Conservation (phyloP, 2,888 invertebrate species). For the Dysmachus trigonus region DNA sequence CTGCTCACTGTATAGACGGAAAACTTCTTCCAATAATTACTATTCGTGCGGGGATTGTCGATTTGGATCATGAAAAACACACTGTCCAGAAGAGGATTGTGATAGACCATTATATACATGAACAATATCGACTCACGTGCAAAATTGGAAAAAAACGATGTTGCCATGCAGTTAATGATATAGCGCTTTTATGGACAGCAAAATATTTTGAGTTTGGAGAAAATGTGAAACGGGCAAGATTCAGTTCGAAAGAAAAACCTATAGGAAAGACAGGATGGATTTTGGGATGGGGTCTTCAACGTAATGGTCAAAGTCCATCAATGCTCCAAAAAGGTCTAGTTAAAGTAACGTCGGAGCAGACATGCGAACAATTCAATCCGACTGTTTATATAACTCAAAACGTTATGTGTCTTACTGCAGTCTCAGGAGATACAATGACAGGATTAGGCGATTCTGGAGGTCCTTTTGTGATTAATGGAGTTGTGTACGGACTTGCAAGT, state of each 20-base stretch:
- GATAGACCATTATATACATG: not conserved
- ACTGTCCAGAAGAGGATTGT: not conserved
- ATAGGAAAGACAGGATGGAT: not conserved
- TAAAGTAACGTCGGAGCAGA: not conserved
- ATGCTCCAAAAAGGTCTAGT: not conserved
- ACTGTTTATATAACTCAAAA: not conserved
- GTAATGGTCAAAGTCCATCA: not conserved
- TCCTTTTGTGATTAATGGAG: not conserved
- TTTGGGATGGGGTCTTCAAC: not conserved
- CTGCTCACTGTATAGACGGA: slow-evolving; percentile 66
- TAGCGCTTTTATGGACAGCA: not conserved
- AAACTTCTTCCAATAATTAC: not conserved
- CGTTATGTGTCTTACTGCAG: not conserved
- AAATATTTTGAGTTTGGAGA: not conserved
- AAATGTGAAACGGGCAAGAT: not conserved
- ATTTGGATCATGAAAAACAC: not conserved
- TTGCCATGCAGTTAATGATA: not conserved
- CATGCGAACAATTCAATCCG: not conserved
- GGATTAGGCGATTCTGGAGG: not conserved
- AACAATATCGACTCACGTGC: not conserved
- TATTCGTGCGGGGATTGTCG: not conserved
- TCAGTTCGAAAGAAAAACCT: not conserved
- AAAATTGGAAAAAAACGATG: not conserved
- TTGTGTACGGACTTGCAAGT: not conserved
- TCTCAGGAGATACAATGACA: not conserved